Percentiles rank a stretch among this genome's conserved stretches.
Conservation (phyloP, 2,113 vertebrate genomes). For the Scomber japonicus region DNA sequence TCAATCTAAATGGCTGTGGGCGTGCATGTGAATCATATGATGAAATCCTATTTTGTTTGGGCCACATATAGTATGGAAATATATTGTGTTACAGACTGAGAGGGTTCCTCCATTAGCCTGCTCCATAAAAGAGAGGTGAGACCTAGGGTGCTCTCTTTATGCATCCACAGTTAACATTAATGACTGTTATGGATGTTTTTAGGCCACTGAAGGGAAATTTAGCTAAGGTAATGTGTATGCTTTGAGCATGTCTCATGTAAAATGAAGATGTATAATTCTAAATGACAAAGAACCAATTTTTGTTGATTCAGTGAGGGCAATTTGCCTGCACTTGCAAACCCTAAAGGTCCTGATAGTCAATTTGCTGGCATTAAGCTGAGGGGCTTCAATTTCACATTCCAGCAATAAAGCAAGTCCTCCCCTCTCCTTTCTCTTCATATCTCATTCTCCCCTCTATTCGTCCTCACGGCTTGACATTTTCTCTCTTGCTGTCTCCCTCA, state of each 20-base stretch:
- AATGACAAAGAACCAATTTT: slow-evolving; percentile 68
- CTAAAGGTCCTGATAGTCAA: slow-evolving; percentile 69
- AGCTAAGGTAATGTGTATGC: slow-evolving; percentile 47
- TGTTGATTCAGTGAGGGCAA: slow-evolving; percentile 68
- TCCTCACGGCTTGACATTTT: slow-evolving; percentile 75
- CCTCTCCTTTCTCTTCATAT: slow-evolving; percentile 56
- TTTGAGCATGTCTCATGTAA: slow-evolving; percentile 42
- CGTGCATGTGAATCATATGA: neutral
- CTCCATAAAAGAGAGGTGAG: slow-evolving; percentile 38
- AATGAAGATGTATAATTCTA: slow-evolving; percentile 67
- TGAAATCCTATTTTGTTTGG: slow-evolving; percentile 26
- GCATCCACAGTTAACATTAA: slow-evolving; percentile 34
- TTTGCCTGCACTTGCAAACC: slow-evolving; percentile 61
- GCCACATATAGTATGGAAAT: slow-evolving; percentile 17
- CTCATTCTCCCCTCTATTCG: slow-evolving; percentile 69
- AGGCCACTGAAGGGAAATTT: slow-evolving; percentile 38
- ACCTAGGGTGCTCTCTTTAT: slow-evolving; percentile 34
- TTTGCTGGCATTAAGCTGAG: slow-evolving; percentile 73
- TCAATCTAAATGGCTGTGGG: slow-evolving; percentile 21
- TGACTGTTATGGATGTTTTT: slow-evolving; percentile 52
- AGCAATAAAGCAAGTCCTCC: slow-evolving; percentile 66
- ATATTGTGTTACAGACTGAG: slow-evolving; percentile 5
- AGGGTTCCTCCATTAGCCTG: slow-evolving; percentile 35
- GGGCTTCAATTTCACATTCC: slow-evolving; percentile 75
- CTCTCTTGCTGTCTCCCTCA: slow-evolving; percentile 54